Base-by-base conservation (phyloP, 2,113 vertebrate species). In the Forbesichthys agassizii region DNA sequence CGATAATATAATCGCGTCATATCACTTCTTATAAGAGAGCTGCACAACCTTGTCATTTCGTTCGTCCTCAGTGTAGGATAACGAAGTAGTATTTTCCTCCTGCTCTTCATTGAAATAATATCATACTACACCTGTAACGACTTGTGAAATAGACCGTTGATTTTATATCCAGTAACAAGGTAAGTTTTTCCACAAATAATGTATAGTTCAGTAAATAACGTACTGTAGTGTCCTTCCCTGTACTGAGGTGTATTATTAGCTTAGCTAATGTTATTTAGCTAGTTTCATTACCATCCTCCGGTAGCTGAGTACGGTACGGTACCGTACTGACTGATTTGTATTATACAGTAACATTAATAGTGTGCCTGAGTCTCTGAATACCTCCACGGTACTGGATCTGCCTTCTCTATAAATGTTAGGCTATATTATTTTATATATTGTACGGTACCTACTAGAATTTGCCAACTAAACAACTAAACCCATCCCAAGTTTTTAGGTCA, bases 21-120 rank as follows among this genome's bases (percentile, higher is more conserved):
- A 56, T 4, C 20, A 3, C 33, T 46, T 33, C 27, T 68, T 91
- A 91, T 85, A 92, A 88, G 1, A 62, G 0, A 11, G 11, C 1
- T 4, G 11, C 54, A 0, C 27, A 11, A 48, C 36, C 66, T 20
- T 56, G 87, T 82, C 89, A 88, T 91, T 61, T 75, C 79, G 92
- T 93, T 93, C 92, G 92, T 92, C 92, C 92, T 93, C 91, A 93
- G 91, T 93, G 92, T 36, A 91, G 91, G 92, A 92, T 91, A 93
- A 92, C 91, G 69, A 16, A 53, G 48, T 0, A 0, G 1, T n/a
- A 0, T 0, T 1, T n/a, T 2, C 5, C 0, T 4, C 1, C 48
- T 10, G 3, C 0, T 1, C 9, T 6, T 1, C 4, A 8, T 8
- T 42, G 4, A 42, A 7, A 42, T 42, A 5, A 42, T 42, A 42